Conservation (phyloP, 2,113 vertebrate genomes). For the Brienomyrus longianalis region DNA sequence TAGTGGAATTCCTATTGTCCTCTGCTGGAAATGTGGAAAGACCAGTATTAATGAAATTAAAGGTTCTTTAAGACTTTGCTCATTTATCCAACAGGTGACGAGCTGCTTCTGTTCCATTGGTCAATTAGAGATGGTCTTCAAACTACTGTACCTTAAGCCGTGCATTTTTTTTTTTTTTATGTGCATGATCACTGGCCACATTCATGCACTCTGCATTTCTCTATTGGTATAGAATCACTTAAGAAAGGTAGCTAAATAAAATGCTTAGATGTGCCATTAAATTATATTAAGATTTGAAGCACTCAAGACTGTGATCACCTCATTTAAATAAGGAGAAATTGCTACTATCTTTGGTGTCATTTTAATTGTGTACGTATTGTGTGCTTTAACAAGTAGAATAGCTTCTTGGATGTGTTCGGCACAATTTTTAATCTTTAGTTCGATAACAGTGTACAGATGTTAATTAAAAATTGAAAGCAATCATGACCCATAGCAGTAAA, state of each 20-base stretch:
- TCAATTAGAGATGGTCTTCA: not conserved
- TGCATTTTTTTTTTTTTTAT: not conserved
- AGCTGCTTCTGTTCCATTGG: not conserved
- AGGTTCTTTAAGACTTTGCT: not conserved
- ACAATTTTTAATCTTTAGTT: not conserved
- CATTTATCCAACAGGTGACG: not conserved
- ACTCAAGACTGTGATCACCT: constrained; percentile 3
- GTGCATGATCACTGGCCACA: not conserved
- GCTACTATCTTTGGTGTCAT: not conserved
- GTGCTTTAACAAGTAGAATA: not conserved
- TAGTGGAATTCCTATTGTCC: not conserved
- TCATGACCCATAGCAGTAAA: constrained; percentile 3
- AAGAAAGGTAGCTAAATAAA: not conserved
- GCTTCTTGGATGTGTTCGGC: not conserved
- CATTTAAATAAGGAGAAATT: not conserved
- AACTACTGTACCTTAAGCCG: not conserved
- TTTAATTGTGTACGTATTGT: not conserved
- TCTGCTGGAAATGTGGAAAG: not conserved
- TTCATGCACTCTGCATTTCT: constrained; percentile 1
- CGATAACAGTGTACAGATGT: not conserved
- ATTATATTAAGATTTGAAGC: not conserved
- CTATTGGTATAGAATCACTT: not conserved
- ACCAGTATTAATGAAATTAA: not conserved
- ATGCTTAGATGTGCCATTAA: not conserved
- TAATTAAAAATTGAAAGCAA: not conserved